Base-by-base conservation (phyloP, 2,888 invertebrate species). In the Hofmannophila pseudospretella region DNA sequence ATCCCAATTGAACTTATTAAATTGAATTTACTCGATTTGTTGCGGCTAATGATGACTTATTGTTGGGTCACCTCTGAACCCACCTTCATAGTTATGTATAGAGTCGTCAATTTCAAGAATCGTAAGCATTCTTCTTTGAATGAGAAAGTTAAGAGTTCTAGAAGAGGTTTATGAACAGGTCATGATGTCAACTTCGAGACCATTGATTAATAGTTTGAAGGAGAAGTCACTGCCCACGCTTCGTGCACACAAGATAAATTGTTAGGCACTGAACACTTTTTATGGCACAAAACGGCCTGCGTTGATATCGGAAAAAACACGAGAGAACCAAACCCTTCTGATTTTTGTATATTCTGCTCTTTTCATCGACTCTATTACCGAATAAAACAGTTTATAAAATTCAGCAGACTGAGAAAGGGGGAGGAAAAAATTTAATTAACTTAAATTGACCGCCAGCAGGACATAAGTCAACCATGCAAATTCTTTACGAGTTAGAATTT, bases 1-100 rank as follows among this genome's bases (percentile, higher is more conserved):
- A 76, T 63, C 67, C 60, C 72, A 78, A 76, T 81, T 84, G 79
- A 76, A 76, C 78, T 74, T 75, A 77, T 77, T 77, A 70, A 71
- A 67, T 63, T 59, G 39, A 67, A 75, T 74, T 68, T 67, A 68
- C 58, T 62, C 45, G 57, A 63, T 60, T 62, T 54, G 59, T 56
- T 55, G 51, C 55, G 45, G 50, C 48, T 65, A 67, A 78, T 49
- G 47, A 68, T 72, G 71, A 79, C 53, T 74, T 73, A 79, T 77
- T 57, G 51, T 47, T 46, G 44, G 51, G 49, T 53, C 45, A 48
- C 49, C 46, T 46, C 33, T 42, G 32, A 30, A 34, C 33, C 33
- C 16, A 30, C 26, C 22, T 33, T 28, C 32, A 36, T 34, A 4
- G 16, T 16, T 7, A 23, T n/a, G 23, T 8, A 23, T 23, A 23